Percentiles rank a stretch among this genome's conserved stretches.
phyloP scores from a whole-genome alignment of 2,888 invertebrate species.

The Oscheius myriophilus region DNA sequence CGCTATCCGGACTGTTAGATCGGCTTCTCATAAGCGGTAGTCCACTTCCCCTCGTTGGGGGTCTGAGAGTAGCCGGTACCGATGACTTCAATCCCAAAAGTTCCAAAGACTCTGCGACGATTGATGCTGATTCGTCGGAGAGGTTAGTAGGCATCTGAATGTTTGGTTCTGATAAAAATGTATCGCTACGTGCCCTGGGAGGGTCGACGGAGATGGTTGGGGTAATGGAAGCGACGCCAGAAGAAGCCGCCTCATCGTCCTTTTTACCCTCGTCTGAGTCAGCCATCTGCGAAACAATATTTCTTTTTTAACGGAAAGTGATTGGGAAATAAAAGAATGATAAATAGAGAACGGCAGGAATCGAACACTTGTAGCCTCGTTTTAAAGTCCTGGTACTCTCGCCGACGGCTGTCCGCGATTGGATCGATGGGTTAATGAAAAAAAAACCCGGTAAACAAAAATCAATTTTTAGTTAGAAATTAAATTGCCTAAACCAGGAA shows the following conservation, averaged over 20 bases:
- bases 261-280: slow-evolving; percentile 39
- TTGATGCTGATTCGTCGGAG: slow-evolving; percentile 34
- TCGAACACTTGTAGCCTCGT: too few species aligned
- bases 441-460: too few species aligned
- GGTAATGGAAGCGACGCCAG: slow-evolving; percentile 1
- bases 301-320: background rate
- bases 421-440: too few species aligned
- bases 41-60: slow-evolving; percentile 29
- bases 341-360: too few species aligned
- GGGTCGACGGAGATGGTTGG: slow-evolving; percentile 16
- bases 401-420: too few species aligned
- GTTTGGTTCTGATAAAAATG: too few species aligned
- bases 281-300: slow-evolving; percentile 29
- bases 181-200: background rate
- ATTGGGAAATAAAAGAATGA: background rate
- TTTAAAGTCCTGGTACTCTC: too few species aligned
- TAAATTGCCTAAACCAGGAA: too few species aligned
- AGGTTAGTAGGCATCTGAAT: slow-evolving; percentile 35
- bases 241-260: slow-evolving; percentile 9
- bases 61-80: slow-evolving; percentile 38
- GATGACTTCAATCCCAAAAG: slow-evolving; percentile 45
- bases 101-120: slow-evolving; percentile 44
- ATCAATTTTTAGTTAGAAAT: too few species aligned
- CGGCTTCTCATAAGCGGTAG: slow-evolving; percentile 29
- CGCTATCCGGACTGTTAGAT: slow-evolving; percentile 34